Evolutionary conservation across 2,888 invertebrate species (phyloP).

Genomic region (Acleris sparsana): DNA sequence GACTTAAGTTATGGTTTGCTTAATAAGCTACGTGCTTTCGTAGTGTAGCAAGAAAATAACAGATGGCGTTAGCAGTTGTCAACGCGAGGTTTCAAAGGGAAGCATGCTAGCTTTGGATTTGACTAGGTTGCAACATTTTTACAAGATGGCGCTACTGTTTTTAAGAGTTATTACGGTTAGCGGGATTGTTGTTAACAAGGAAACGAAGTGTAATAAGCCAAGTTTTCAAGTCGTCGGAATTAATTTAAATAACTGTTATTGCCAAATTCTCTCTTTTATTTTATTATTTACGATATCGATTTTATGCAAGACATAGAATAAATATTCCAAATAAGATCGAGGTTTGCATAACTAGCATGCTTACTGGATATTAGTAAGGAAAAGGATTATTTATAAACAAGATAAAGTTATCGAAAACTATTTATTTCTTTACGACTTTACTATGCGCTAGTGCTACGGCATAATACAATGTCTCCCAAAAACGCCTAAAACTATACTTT

Average conservation of each 20-base stretch:
- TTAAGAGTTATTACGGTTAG: not conserved
- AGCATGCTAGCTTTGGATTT: not conserved
- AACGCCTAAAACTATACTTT: constrained; percentile 46
- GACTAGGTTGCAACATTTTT: not conserved
- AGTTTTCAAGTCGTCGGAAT: too few relatives aligned
- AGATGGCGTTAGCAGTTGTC: constrained; percentile 19
- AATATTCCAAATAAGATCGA: not conserved
- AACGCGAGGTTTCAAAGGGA: not conserved
- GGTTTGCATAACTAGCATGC: not conserved
- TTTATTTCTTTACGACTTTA: constrained; percentile 62
- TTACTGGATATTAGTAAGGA: not conserved
- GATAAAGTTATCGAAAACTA: constrained; percentile 60
- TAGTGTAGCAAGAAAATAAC: constrained; percentile 1
- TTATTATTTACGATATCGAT: too few relatives aligned
- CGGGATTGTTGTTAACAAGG: not conserved
- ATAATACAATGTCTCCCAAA: constrained; percentile 43
- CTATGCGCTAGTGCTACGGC: constrained; percentile 41
- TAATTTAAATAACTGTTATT: too few relatives aligned
- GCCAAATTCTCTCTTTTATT: too few relatives aligned
- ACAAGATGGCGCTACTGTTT: constrained; percentile 18
- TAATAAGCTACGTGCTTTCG: not conserved
- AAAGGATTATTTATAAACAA: constrained; percentile 28
- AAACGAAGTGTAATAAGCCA: too few relatives aligned
- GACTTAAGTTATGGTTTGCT: too few relatives aligned
- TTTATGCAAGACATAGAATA: too few relatives aligned